Evolutionary conservation across 2,797 vertebrate species (phyloP), one percentile per base, ranked within the genome.

Genomic region (Pangasius larnaudii): DNA sequence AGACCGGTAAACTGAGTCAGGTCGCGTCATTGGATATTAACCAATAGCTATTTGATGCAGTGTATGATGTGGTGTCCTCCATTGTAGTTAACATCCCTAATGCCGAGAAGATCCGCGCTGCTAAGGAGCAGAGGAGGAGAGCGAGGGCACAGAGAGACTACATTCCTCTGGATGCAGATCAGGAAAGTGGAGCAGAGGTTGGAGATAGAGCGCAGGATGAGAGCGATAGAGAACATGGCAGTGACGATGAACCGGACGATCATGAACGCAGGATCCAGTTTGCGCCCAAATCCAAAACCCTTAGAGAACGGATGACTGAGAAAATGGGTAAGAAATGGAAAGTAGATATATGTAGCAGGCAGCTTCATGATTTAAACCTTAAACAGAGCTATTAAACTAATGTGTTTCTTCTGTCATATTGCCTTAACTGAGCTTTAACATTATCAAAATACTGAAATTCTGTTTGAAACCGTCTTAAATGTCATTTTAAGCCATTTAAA

Each of bases 251-350:
- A 8, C 91, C 92, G 69, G 97, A 98, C 85, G 96, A 98, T 92
- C 93, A 96, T 65, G 94, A 95, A 59, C 96, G 91, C 90, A 95
- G 94, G 92, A 97, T 98, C 0, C 91, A 93, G 39, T 99, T 99
- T 91, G 94, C 95, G 5, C 97, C 96, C 6, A 95, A 95, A 91
- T 87, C 94, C 63, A 97, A 95, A 94, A 96, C 95, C 83, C 92
- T 98, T 53, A 94, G 94, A 90, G 95, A 98, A 90, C 96, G 96
- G 91, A 97, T 99, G 90, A 90, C 95, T 9, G 96, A 97, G 91
- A 96, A 96, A 90, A 94, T 96, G 89, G 94, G 98, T 99, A 93
- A 90, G 93, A 78, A 22, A 75, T 24, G 24, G 42, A 77, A 78
- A 56, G 75, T 78, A 36, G 30, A 78, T 33, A 33, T 78, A 53